phyloP scores from a whole-genome alignment of 2,888 invertebrate genomes.

The Trissolcus japonicus region DNA sequence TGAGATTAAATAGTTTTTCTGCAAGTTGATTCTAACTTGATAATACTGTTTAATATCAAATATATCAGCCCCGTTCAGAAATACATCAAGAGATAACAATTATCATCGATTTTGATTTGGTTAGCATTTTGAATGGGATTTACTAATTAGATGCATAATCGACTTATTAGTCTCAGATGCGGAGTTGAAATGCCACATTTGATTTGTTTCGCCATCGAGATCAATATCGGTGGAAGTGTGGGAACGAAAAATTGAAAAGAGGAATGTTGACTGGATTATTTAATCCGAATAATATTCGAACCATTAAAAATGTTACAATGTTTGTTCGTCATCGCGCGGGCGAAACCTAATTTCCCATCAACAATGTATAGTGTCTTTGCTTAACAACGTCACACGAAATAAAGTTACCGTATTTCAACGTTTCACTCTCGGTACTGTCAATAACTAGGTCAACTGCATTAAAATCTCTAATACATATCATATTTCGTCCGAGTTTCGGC shows the following conservation, averaged over 20 bases:
- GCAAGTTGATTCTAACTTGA: not conserved
- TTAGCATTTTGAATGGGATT: conserved; percentile 28
- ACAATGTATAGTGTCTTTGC: conserved; percentile 17
- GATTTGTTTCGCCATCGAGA: not conserved
- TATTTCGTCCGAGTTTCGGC: conserved; percentile 17
- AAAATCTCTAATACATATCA: conserved; percentile 30
- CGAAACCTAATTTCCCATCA: conserved; percentile 13
- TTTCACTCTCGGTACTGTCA: conserved; percentile 30
- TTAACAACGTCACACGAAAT: conserved; percentile 27
- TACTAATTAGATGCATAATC: conserved; percentile 22
- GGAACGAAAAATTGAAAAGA: not conserved
- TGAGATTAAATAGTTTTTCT: not conserved
- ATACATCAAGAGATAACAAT: conserved; percentile 27
- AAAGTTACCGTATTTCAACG: conserved; percentile 18
- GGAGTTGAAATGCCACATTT: conserved; percentile 4
- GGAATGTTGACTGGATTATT: not conserved
- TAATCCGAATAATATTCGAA: too few species aligned
- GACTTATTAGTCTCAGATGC: conserved; percentile 7
- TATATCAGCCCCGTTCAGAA: conserved; percentile 11
- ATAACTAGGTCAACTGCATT: conserved; percentile 41
- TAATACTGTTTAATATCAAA: not conserved
- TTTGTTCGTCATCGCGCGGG: conserved; percentile 4
- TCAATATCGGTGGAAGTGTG: too few species aligned
- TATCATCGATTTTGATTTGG: conserved; percentile 30
- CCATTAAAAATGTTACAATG: conserved; percentile 6